Conservation (phyloP, 2,797 vertebrate species). For the Anguilla marmorata region DNA sequence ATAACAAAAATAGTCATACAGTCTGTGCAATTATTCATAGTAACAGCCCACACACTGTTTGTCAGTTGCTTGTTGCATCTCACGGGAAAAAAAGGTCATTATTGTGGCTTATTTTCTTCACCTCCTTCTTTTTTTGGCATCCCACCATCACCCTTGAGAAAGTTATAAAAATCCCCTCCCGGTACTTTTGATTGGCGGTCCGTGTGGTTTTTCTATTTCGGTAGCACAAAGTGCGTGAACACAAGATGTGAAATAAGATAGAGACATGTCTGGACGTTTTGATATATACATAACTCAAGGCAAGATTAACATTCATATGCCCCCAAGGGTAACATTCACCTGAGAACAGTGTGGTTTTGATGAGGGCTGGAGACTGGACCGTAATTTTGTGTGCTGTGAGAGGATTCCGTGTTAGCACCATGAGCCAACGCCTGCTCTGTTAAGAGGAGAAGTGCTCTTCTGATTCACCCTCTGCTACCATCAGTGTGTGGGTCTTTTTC, state of each 20-base stretch:
- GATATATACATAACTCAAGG: neutral
- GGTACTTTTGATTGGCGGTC: neutral
- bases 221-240: neutral
- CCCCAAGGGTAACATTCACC: neutral
- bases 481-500: neutral
- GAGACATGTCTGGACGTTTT: neutral
- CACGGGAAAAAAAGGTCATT: neutral
- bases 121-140: neutral
- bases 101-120: neutral
- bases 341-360: neutral
- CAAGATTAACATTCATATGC: neutral
- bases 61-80: neutral
- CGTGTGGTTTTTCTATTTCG: neutral
- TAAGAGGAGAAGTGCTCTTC: neutral
- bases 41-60: neutral
- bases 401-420: neutral
- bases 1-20: neutral
- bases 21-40: neutral
- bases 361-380: no score
- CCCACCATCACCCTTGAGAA: neutral
- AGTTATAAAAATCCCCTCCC: constrained; percentile 26
- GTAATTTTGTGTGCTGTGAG: no score
- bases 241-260: neutral
- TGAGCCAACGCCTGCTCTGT: neutral
- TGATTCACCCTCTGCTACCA: neutral